Conservation (phyloP, 2,113 vertebrate genomes). For the Grallaria varia region DNA sequence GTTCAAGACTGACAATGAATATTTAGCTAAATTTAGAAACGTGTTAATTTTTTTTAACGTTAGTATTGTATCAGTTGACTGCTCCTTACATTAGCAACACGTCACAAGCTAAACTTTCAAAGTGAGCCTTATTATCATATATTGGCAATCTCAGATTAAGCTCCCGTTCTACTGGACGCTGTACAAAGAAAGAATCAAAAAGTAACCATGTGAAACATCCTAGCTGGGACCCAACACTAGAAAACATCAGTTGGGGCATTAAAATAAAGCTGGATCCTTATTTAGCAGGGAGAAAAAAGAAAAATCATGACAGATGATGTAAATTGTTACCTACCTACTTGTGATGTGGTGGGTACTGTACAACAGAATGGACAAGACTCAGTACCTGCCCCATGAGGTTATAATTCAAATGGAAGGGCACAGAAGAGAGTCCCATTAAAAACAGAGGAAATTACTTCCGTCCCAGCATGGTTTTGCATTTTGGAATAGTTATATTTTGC, state of each 20-base stretch:
- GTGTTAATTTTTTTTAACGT: background rate
- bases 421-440: background rate
- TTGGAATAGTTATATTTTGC: background rate
- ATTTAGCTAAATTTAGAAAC: slow-evolving; percentile 32
- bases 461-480: background rate
- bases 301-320: background rate
- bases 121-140: background rate
- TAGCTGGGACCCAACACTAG: background rate
- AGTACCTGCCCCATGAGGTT: background rate
- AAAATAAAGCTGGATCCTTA: background rate
- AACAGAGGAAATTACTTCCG: background rate
- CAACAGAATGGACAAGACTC: background rate
- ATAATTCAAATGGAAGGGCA: background rate
- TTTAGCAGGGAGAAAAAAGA: background rate
- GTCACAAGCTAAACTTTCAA: background rate
- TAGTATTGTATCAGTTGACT: background rate
- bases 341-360: background rate
- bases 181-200: background rate
- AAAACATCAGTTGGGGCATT: background rate
- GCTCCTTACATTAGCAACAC: background rate
- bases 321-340: background rate
- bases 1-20: slow-evolving; percentile 11
- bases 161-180: background rate
- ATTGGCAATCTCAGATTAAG: background rate
- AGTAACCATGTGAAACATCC: background rate